Conservation (phyloP, 1,140 invertebrate species). For the Calephelis virginiensis region DNA sequence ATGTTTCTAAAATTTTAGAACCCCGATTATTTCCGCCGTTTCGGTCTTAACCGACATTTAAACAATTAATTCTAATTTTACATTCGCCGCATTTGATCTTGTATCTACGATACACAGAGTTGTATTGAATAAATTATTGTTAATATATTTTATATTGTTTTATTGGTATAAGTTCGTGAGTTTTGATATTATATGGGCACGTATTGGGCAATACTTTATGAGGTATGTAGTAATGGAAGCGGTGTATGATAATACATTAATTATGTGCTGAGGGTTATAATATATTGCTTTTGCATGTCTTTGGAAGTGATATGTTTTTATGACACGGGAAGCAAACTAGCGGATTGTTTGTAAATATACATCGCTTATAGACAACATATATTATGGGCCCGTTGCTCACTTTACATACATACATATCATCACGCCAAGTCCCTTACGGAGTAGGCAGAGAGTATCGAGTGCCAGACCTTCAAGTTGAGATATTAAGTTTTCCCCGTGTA, state of each 20-base stretch:
- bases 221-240: constrained; percentile 37
- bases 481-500: too few relatives aligned
- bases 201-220: constrained; percentile 9
- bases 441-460: too few relatives aligned
- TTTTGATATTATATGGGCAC: constrained; percentile 41
- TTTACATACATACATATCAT: too few relatives aligned
- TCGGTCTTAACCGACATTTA: background rate
- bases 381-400: too few relatives aligned
- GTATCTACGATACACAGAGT: constrained; percentile 24
- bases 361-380: too few relatives aligned
- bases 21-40: background rate
- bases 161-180: constrained; percentile 64
- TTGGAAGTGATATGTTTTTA: too few relatives aligned
- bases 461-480: too few relatives aligned
- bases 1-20: background rate
- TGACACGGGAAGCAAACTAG: too few relatives aligned
- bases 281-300: constrained; percentile 16
- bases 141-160: constrained; percentile 72
- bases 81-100: constrained; percentile 26
- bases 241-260: constrained; percentile 42
- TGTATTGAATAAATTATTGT: constrained; percentile 70
- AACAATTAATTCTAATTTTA: constrained; percentile 37
- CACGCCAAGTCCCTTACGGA: too few relatives aligned
- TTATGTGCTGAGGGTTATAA: constrained; percentile 33
- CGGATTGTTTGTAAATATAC: too few relatives aligned